Evolutionary conservation across 2,888 invertebrate genomes (phyloP), one percentile per base, ranked within the genome.

Genomic region (Trissoscelio sp.): DNA sequence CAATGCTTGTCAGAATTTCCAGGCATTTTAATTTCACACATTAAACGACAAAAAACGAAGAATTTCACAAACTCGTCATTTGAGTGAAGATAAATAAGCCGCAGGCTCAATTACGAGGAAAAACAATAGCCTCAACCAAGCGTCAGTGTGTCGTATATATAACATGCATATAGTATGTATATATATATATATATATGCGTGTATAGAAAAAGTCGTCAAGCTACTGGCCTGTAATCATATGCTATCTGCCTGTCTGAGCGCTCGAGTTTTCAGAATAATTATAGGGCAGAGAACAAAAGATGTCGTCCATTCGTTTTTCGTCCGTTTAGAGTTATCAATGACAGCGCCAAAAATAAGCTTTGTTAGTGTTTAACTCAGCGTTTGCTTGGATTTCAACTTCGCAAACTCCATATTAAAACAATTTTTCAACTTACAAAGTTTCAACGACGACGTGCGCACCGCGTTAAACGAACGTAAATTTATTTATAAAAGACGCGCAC

Each of bases 211-310:
- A 66, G 84, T 79, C 83, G 82, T 82, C 80, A 82, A 83, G 81
- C 79, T 66, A 46, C 79, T 74, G 62, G 83, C 62, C 81, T 83
- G 83, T 85, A 84, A 86, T 87, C 84, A 86, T 82, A 84, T 85
- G 83, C 81, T 84, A 84, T 81, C 84, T 82, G 83, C 81, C 79
- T 69, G 66, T 58, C 22, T 28, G 57, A 24, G 46, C 18, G 53
- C 55, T 70, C 69, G 79, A 83, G 78, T 84, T 84, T 83, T 82
- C 42, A 79, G 83, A 83, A 85, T 85, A 86, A 86, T 85, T 85
- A 81, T 82, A 77, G 79, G 55, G 24, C 80, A 55, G 14, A 1
- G 67, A 83, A 86, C 84, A 86, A 86, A 83, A 79, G 85, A 73
- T 37, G 39, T 80, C 66, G 73, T 74, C 69, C 46, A 64, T 67